A percentile compares a stretch with the other conserved stretches of the same genome.
Conservation (phyloP, 2,113 vertebrate species). For the Aleadryas rufinucha region DNA sequence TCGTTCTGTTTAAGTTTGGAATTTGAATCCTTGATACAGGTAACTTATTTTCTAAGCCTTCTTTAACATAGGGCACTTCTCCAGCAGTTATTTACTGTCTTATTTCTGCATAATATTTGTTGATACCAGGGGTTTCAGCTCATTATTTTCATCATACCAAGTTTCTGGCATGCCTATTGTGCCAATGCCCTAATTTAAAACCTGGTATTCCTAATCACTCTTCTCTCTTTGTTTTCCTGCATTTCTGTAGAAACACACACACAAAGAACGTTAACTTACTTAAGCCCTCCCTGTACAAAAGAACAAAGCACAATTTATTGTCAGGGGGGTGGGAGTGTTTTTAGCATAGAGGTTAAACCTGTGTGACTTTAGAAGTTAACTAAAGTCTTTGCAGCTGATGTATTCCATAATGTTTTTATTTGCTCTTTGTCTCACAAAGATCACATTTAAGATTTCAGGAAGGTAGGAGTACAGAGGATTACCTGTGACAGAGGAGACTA, state of each 20-base stretch:
- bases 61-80: not conserved
- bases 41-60: not conserved
- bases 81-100: not conserved
- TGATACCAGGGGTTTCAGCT: not conserved
- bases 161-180: not conserved
- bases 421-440: not conserved
- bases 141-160: not conserved
- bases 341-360: not conserved
- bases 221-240: not conserved
- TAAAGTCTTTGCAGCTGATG: not conserved
- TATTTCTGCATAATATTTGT: not conserved
- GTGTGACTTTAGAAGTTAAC: not conserved
- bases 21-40: not conserved
- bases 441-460: not conserved
- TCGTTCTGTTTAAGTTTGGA: not conserved
- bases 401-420: not conserved
- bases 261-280: not conserved
- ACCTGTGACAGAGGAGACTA: not conserved
- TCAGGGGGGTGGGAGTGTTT: rapidly evolving
- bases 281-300: not conserved
- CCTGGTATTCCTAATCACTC: not conserved
- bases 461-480: not conserved
- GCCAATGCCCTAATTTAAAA: not conserved
- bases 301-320: not conserved
- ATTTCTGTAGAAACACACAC: not conserved